phyloP scores from a whole-genome alignment of 2,888 invertebrate species.

The Drosophila anomelani region DNA sequence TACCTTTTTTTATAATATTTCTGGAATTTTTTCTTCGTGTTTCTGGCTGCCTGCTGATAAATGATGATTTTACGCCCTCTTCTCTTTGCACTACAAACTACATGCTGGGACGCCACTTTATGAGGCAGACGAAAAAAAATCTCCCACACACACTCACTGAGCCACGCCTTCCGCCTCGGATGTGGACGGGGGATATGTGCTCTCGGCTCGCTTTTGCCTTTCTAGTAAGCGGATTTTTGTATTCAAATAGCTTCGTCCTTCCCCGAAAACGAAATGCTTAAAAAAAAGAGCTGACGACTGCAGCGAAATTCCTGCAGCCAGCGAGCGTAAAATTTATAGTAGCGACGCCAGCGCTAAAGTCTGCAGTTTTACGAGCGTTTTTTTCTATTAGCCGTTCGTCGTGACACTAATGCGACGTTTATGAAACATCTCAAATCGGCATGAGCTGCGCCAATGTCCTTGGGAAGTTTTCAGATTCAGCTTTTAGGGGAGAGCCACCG shows the following conservation, averaged over 20 bases:
- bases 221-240: slow-evolving; percentile 69
- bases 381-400: slow-evolving; percentile 36
- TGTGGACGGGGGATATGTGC: slow-evolving; percentile 49
- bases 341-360: slow-evolving; percentile 59
- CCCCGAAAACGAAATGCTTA: slow-evolving; percentile 9
- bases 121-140: slow-evolving; percentile 51
- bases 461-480: slow-evolving; percentile 14
- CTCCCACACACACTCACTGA: slow-evolving; percentile 7
- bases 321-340: slow-evolving; percentile 40
- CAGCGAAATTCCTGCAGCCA: slow-evolving; percentile 55
- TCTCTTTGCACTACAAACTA: slow-evolving; percentile 45
- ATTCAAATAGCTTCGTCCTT: slow-evolving; percentile 59
- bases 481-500: slow-evolving; percentile 39
- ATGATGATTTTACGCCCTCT: slow-evolving; percentile 70
- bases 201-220: slow-evolving; percentile 43
- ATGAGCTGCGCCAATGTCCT: slow-evolving; percentile 31
- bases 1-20: neutral
- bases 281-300: slow-evolving; percentile 65
- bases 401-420: slow-evolving; percentile 78
- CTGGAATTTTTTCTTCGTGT: slow-evolving; percentile 2
- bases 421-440: slow-evolving; percentile 66
- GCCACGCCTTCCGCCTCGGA: slow-evolving; percentile 38
- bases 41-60: slow-evolving; percentile 60
- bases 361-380: slow-evolving; percentile 72
- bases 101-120: slow-evolving; percentile 69